These are phyloP conservation scores for Parnassius apollo DNA, from an alignment of 2,888 invertebrate species.

Conservation along the genomic window DNA sequence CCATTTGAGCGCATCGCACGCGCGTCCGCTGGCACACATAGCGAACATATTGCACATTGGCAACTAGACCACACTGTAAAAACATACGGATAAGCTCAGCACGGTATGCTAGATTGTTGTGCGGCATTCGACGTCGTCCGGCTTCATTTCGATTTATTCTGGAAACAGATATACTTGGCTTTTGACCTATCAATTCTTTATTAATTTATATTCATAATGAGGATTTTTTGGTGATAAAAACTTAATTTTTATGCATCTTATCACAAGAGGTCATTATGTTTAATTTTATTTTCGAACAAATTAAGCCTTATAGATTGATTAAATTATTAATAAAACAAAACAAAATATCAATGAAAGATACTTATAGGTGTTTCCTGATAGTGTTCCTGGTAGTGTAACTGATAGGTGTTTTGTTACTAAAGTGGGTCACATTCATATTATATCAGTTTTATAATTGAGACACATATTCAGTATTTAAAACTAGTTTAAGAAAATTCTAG, in stretches of 20 bases:
- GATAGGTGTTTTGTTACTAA: too few relatives aligned
- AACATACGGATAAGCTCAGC: slow-evolving; percentile 57
- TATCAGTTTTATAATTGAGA: too few relatives aligned
- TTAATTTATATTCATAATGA: neutral
- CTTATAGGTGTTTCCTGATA: too few relatives aligned
- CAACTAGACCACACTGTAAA: slow-evolving; percentile 72
- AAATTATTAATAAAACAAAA: too few relatives aligned
- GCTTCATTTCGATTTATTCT: slow-evolving; percentile 9
- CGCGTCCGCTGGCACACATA: slow-evolving; percentile 78
- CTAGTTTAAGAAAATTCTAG: too few relatives aligned
- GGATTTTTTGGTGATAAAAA: neutral
- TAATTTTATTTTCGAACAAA: too few relatives aligned
- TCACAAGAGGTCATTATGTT: neutral
- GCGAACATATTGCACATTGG: slow-evolving; percentile 72
- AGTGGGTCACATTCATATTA: too few relatives aligned
- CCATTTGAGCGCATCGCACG: slow-evolving; percentile 66
- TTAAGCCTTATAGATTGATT: too few relatives aligned
- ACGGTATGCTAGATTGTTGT: slow-evolving; percentile 26
- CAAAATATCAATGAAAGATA: too few relatives aligned
- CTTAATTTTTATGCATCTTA: neutral
- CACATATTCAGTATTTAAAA: too few relatives aligned
- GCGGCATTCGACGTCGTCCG: slow-evolving; percentile 13
- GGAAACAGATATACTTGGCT: neutral
- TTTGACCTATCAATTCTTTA: slow-evolving; percentile 3
- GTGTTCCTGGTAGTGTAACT: too few relatives aligned